phyloP scores from a whole-genome alignment of 2,797 vertebrate genomes.

The Sebastes umbrosus region DNA sequence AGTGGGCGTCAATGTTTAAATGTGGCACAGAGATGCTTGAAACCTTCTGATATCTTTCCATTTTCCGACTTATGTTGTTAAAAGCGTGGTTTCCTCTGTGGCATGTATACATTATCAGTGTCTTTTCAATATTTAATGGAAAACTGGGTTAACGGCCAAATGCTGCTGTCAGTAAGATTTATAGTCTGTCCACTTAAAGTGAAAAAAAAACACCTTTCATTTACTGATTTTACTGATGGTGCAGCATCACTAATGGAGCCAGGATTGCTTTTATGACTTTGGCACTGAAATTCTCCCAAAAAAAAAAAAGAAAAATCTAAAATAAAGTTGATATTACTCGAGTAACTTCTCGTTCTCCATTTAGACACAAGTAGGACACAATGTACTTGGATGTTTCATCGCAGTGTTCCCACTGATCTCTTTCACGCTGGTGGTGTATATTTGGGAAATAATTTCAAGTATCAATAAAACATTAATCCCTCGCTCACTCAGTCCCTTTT shows the following conservation, averaged over 20 bases:
- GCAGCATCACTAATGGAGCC: neutral
- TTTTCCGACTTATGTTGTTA: neutral
- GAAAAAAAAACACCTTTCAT: neutral
- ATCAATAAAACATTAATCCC: conserved; percentile 37
- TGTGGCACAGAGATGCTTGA: neutral
- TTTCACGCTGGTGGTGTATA: neutral
- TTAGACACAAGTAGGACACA: neutral
- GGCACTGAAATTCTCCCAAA: neutral
- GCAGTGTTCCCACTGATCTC: neutral
- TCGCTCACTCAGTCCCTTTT: conserved; percentile 16
- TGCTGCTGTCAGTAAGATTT: neutral
- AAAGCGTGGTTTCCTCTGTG: neutral
- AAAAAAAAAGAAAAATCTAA: neutral
- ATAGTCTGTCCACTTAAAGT: neutral
- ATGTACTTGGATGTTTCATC: neutral
- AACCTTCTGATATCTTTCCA: neutral
- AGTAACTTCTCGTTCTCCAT: neutral
- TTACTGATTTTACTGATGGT: neutral
- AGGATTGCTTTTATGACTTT: neutral
- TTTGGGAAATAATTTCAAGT: conserved; percentile 20
- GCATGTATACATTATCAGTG: neutral
- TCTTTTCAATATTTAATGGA: neutral
- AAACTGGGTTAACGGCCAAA: neutral
- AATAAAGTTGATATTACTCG: neutral
- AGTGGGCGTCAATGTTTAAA: neutral